Conservation (phyloP, 2,888 invertebrate genomes). For the Chrysolina oricalcia region DNA sequence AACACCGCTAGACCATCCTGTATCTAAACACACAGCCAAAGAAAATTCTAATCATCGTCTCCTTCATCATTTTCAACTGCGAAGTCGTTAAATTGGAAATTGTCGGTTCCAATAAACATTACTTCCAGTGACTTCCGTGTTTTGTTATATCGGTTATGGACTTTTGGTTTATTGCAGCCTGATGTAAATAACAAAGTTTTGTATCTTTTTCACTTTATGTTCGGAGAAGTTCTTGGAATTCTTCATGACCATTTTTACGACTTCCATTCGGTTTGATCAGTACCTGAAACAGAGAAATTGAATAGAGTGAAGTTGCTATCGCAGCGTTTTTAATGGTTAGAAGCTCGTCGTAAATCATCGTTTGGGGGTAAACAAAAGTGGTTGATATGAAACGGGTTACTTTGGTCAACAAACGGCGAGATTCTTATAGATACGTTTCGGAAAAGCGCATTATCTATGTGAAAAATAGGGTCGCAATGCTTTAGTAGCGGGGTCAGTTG, state of each 20-base stretch:
- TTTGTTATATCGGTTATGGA: slow-evolving; percentile 23
- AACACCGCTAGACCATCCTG: slow-evolving; percentile 12
- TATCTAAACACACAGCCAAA: neutral
- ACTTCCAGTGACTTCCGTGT: slow-evolving; percentile 17
- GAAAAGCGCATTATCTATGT: neutral
- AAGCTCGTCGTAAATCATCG: neutral
- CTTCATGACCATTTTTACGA: slow-evolving; percentile 44
- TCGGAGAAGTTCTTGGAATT: slow-evolving; percentile 27
- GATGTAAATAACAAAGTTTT: slow-evolving; percentile 36
- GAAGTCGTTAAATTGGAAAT: slow-evolving; percentile 26
- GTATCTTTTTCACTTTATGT: slow-evolving; percentile 36
- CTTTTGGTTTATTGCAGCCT: slow-evolving; percentile 31
- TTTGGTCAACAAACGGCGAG: neutral
- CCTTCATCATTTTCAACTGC: slow-evolving; percentile 2
- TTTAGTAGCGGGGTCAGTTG: too few species aligned
- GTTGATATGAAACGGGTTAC: slow-evolving; percentile 5
- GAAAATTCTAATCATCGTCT: slow-evolving; percentile 6
- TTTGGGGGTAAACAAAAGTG: slow-evolving; percentile 3
- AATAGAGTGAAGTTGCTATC: slow-evolving; percentile 32
- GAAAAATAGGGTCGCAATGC: neutral
- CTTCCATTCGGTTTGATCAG: slow-evolving; percentile 36
- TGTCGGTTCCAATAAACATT: slow-evolving; percentile 20
- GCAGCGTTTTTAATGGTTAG: slow-evolving; percentile 21
- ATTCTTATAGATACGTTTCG: neutral
- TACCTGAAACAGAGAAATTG: slow-evolving; percentile 46